Base-by-base conservation (phyloP, 2,113 vertebrate genomes). In the Apistogramma diplotaenia region DNA sequence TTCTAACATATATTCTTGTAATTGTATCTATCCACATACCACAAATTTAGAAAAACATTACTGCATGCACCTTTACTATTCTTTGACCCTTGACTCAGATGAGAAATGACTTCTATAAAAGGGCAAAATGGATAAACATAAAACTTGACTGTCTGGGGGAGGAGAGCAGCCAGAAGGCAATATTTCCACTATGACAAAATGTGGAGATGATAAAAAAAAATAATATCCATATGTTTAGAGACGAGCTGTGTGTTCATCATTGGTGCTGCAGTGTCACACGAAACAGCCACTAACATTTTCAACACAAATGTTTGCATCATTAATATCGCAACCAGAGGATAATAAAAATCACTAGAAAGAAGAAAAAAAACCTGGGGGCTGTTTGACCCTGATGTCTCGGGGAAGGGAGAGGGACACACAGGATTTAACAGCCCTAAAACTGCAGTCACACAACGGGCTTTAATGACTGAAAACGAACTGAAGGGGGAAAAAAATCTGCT, bases 351-450 rank as follows among this genome's bases (percentile, higher is more conserved):
- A 29, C 15, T 25, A 62, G 12, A 57, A 43, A 60, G n/a, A n/a
- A n/a, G n/a, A n/a, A 49, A 23, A 16, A 0, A 29, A 58, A 40
- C 59, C 7, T 1, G 4, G 55, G 18, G 37, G 65, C 70, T 56
- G 11, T 58, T 5, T 57, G 46, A 78, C n/a, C 11, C 11, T 60
- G 46, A 83, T 49, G 61, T 76, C 81, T 89, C 78, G 29, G 18
- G 61, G 61, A 53, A 11, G 53, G 43, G 61, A 53, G 8, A 46
- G 43, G 29, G 73, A 77, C 9, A 0, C 29, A 73, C 10, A 27
- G 49, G 76, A 85, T 87, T 86, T 70, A 35, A 6, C 5, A 16
- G 46, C 6, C 40, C 4, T 74, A 40, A 76, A 90, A 56, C 59
- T 62, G 37, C 21, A 81, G 70, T 43, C 19, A 31, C 11, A 29